Evolutionary conservation across 2,888 invertebrate genomes (phyloP), one percentile per base, ranked within the genome.

Genomic region (Leptinotarsa juncta): DNA sequence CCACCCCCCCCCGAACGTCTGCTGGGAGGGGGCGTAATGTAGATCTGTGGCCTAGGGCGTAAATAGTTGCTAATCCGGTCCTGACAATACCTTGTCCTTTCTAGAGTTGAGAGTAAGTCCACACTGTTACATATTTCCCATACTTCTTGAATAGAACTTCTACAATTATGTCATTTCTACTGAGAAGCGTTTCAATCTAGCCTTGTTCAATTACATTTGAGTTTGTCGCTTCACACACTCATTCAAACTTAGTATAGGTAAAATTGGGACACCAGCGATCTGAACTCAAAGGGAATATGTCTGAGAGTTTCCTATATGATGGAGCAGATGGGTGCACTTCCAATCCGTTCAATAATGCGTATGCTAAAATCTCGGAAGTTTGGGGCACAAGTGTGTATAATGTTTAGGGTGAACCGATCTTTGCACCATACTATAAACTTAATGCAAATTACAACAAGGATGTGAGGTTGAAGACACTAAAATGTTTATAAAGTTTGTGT

Each of bases 261-360:
- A 62, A 62, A 42, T 3, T 32, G 12, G n/a, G 62, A 62, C 32
- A 62, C 12, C 7, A n/a, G 7, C 57, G 60, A 60, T 49, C 48
- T 57, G 26, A 55, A 57, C 20, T 69, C 23, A 15, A 48, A 20
- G 48, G 18, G 26, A 18, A 49, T 55, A 20, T 16, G 67, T 51
- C 53, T 67, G 50, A n/a, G 23, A 20, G 26, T 32, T 57, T 18
- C 57, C 57, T 67, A 60, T 67, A 68, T 62, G 68, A 70, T 51
- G 66, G 51, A 76, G 66, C 71, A 76, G 76, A 76, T 73, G 76
- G 71, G 71, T 70, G 67, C 75, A 65, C 71, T 67, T 67, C 65
- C 71, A 50, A 73, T 70, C 68, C 51, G 70, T 76, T 76, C 76
- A 76, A 76, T 76, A 76, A 76, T 76, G 76, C 76, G 76, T 76